A percentile compares a stretch with the other conserved stretches of the same genome.
Conservation (phyloP, 1,140 invertebrate genomes). For the Rhopalosiphum maidis region DNA sequence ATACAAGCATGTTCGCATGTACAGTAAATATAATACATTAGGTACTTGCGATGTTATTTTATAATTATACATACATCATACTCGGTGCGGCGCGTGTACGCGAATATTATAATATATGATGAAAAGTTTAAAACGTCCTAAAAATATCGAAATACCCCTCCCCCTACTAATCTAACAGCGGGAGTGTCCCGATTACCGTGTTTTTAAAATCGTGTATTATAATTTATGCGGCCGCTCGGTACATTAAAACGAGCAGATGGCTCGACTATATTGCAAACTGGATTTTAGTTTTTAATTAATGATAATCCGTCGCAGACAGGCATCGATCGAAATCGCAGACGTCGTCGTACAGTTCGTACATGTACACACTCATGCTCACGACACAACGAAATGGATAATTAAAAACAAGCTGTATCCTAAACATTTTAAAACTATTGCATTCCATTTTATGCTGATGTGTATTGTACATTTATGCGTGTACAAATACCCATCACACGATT, state of each 20-base stretch:
- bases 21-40: too few relatives aligned
- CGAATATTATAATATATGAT: not conserved
- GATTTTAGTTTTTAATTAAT: constrained; percentile 23
- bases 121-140: not conserved
- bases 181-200: not conserved
- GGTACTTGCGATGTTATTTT: too few relatives aligned
- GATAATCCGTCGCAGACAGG: not conserved
- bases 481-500: not conserved
- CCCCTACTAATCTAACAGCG: not conserved
- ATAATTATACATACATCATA: not conserved
- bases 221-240: not conserved
- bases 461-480: not conserved
- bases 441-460: not conserved
- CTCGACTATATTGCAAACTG: constrained; percentile 4
- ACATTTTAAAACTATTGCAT: constrained; percentile 13
- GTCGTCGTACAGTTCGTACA: not conserved
- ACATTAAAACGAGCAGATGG: constrained; percentile 12
- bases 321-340: constrained; percentile 15
- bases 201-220: not conserved
- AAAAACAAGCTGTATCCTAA: not conserved
- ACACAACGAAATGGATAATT: not conserved
- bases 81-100: not conserved
- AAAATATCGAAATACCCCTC: not conserved
- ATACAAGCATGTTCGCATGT: not conserved
- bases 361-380: not conserved